Evolutionary conservation across 1,140 invertebrate species (phyloP).

Genomic region (Mya arenaria): DNA sequence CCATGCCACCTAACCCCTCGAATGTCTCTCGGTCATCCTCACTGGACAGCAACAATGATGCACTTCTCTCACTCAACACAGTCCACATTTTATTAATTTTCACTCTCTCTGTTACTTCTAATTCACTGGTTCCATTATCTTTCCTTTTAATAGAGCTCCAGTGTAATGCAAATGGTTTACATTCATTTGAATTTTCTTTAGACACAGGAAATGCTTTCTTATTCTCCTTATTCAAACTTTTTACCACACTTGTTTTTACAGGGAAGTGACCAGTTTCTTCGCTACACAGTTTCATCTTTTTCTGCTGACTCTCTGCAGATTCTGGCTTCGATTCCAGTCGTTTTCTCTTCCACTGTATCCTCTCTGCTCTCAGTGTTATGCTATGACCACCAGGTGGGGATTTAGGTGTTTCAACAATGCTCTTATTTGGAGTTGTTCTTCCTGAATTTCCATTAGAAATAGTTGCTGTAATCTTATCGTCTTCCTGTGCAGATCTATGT

Average conservation of each 20-base stretch:
- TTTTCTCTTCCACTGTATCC: conserved; percentile 42
- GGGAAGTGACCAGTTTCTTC: background rate
- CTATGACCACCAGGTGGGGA: conserved; percentile 48
- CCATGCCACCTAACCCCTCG: conserved; percentile 56
- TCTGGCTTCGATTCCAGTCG: conserved; percentile 2
- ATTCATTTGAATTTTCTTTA: too few species aligned
- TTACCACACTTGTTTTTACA: too few species aligned
- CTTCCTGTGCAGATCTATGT: too few species aligned
- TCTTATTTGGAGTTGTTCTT: too few species aligned
- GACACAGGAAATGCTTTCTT: too few species aligned
- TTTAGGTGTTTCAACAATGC: too few species aligned
- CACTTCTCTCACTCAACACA: conserved; percentile 62
- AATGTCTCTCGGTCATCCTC: conserved; percentile 53
- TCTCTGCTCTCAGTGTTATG: conserved; percentile 40
- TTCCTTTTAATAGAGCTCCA: too few species aligned
- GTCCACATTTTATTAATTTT: conserved; percentile 61
- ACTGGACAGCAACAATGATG: conserved; percentile 53
- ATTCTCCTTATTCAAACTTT: too few species aligned
- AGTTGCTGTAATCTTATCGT: too few species aligned
- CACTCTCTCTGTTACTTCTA: conserved; percentile 45
- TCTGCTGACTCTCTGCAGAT: background rate
- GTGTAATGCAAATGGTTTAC: too few species aligned
- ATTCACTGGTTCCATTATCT: too few species aligned
- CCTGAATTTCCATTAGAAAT: too few species aligned
- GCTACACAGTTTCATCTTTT: conserved; percentile 19